phyloP scores from a whole-genome alignment of 2,113 vertebrate genomes.

The Melanostigma gelatinosum region DNA sequence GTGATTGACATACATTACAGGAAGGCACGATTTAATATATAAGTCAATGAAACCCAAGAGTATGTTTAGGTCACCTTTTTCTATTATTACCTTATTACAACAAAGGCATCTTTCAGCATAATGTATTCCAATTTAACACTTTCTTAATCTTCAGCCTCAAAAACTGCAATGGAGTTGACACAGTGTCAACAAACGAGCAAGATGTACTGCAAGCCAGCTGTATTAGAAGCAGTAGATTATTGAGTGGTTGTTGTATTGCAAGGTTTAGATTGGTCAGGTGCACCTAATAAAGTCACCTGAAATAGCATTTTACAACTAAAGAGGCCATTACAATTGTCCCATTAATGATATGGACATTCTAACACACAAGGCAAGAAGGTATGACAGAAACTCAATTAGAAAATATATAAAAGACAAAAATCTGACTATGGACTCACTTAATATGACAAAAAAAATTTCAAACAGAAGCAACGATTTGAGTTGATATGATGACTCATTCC shows the following conservation, averaged over 20 bases:
- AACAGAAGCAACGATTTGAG: too few species aligned
- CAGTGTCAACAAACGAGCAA: not conserved
- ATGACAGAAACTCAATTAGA: not conserved
- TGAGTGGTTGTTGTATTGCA: not conserved
- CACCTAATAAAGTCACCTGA: not conserved
- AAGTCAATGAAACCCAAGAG: not conserved
- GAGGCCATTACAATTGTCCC: not conserved
- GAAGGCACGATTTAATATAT: slow-evolving; percentile 7
- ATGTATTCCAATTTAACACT: not conserved
- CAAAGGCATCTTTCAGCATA: not conserved
- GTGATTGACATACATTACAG: slow-evolving; percentile 8
- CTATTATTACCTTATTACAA: not conserved
- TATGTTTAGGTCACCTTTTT: not conserved
- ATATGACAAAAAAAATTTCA: too few species aligned
- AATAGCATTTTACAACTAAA: not conserved
- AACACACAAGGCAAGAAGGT: not conserved
- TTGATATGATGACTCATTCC: not conserved
- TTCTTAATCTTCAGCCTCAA: not conserved
- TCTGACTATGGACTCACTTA: not conserved
- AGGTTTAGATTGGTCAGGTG: not conserved
- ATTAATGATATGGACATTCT: not conserved
- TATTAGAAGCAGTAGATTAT: not conserved
- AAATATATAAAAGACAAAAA: too few species aligned
- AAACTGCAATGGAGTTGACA: not conserved
- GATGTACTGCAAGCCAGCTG: not conserved